phyloP scores from a whole-genome alignment of 2,113 vertebrate genomes.

The Lota lota region DNA sequence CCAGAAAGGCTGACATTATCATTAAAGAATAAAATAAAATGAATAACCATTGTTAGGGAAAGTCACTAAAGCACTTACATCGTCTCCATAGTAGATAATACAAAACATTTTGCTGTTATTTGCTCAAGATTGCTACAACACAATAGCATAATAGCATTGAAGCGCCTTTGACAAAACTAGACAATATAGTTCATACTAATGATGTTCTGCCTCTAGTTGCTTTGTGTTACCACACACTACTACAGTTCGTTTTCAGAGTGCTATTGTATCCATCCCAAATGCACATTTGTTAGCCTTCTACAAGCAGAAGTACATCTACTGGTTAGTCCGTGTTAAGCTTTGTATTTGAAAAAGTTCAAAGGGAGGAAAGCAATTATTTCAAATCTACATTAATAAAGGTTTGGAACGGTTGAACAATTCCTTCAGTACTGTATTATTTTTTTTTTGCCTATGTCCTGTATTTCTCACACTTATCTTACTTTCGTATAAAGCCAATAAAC shows the following conservation, averaged over 20 bases:
- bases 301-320: no score
- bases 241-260: background rate
- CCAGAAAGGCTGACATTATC: no score
- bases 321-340: no score
- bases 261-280: background rate
- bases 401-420: constrained; percentile 27
- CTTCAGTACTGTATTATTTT: constrained; percentile 52
- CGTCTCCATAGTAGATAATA: no score
- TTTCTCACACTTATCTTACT: constrained; percentile 52
- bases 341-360: background rate
- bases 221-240: constrained; percentile 2
- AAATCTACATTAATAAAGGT: constrained; percentile 22
- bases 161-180: constrained; percentile 26
- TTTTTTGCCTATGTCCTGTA: constrained; percentile 41
- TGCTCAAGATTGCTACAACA: background rate
- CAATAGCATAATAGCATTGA: background rate
- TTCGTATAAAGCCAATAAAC: constrained; percentile 68
- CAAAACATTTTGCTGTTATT: no score
- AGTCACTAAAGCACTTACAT: no score
- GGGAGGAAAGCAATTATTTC: constrained; percentile 3
- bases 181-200: constrained; percentile 36
- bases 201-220: constrained; percentile 54
- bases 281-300: background rate
- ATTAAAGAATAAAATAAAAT: no score
- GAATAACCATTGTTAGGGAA: no score